Conservation (phyloP, 2,113 vertebrate species). For the Oreocharis arfaki region DNA sequence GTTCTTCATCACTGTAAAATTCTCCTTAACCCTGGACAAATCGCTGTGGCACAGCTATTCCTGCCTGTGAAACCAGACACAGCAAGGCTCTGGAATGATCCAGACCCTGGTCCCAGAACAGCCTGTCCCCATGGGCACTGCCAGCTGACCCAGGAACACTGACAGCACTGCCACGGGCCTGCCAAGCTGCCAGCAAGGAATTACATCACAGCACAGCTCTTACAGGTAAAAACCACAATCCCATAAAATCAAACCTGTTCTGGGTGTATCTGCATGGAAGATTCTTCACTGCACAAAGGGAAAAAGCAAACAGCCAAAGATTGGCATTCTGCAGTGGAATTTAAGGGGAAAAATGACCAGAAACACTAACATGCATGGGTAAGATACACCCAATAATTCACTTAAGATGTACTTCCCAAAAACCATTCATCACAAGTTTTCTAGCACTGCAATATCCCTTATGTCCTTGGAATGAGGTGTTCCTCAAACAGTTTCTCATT, state of each 20-base stretch:
- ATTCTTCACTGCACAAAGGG: neutral
- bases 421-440: neutral
- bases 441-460: neutral
- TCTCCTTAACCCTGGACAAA: neutral
- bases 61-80: neutral
- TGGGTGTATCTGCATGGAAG: accelerated
- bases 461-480: neutral
- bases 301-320: neutral
- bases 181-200: neutral
- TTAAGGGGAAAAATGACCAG: neutral
- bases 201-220: neutral
- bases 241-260: neutral
- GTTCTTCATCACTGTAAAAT: neutral
- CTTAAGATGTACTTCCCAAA: neutral
- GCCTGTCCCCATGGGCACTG: neutral
- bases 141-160: neutral
- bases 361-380: neutral
- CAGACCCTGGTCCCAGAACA: neutral
- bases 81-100: neutral
- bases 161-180: neutral
- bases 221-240: neutral
- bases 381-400: neutral
- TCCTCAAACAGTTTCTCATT: neutral
- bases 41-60: neutral
- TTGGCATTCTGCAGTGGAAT: neutral